Evolutionary conservation across 2,888 invertebrate genomes (phyloP).

Genomic region (Emmelina monodactyla): DNA sequence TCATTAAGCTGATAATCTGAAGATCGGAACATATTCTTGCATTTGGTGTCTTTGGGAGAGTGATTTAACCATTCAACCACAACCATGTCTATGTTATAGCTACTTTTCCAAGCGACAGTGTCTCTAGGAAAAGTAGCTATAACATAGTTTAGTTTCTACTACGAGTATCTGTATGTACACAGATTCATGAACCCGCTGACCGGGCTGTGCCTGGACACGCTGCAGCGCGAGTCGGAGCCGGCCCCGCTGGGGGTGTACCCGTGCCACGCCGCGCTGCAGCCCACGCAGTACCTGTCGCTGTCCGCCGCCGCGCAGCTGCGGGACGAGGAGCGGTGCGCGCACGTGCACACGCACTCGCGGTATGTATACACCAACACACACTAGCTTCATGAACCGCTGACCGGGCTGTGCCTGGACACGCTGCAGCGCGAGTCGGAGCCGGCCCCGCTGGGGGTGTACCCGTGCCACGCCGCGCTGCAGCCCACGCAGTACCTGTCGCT

Average conservation of each 20-base stretch:
- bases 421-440: constrained; percentile 67
- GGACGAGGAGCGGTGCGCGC: constrained; percentile 80
- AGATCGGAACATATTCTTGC: too few species aligned
- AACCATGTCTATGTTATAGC: too few species aligned
- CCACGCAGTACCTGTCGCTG: constrained; percentile 79
- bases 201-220: constrained; percentile 79
- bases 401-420: constrained; percentile 79
- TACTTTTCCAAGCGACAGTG: too few species aligned
- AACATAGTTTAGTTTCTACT: not conserved
- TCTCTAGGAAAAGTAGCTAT: too few species aligned
- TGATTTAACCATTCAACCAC: too few species aligned
- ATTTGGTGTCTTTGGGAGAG: too few species aligned
- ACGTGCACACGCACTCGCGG: constrained; percentile 56
- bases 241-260: constrained; percentile 77
- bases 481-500: constrained; percentile 80
- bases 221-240: constrained; percentile 67
- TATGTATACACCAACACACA: too few species aligned
- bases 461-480: constrained; percentile 71
- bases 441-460: constrained; percentile 76
- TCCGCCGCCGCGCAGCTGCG: constrained; percentile 75
- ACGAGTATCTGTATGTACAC: not conserved
- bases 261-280: constrained; percentile 72
- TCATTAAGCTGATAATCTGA: too few species aligned
- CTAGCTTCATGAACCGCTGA: too few species aligned
- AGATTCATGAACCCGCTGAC: constrained; percentile 1